Evolutionary conservation across 1,140 invertebrate genomes (phyloP).

Genomic region (Magallana gigas): DNA sequence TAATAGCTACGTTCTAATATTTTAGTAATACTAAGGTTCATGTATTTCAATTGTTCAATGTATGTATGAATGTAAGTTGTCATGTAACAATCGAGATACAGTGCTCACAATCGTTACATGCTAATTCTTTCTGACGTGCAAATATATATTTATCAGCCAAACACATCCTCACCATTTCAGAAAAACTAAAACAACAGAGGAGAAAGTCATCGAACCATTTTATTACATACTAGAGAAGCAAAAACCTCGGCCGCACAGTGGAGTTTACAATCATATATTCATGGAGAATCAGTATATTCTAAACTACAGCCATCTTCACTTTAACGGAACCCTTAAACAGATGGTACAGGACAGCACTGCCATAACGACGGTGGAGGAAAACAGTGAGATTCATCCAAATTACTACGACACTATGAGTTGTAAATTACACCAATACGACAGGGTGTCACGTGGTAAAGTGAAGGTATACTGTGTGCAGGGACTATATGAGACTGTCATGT

Average conservation of each 20-base stretch:
- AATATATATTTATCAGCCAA: background rate
- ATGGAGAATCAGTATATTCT: conserved; percentile 1
- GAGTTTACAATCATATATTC: conserved; percentile 3
- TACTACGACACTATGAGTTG: background rate
- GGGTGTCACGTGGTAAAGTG: background rate
- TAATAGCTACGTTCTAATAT: too few relatives aligned
- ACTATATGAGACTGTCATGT: background rate
- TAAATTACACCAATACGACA: conserved; percentile 29
- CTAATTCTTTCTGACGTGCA: too few relatives aligned
- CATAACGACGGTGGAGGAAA: background rate
- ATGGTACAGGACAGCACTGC: background rate
- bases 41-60: too few relatives aligned
- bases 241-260: background rate
- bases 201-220: background rate
- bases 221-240: conserved; percentile 24
- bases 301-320: background rate
- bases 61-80: too few relatives aligned
- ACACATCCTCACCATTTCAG: background rate
- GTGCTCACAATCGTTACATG: too few relatives aligned
- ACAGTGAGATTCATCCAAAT: background rate
- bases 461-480: background rate
- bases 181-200: background rate
- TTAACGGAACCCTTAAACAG: background rate
- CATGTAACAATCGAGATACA: too few relatives aligned
- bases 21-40: too few relatives aligned